Evolutionary conservation across 92 coral and sea anemone species (phyloP).

Genomic region (Palythoa heliodiscus): DNA sequence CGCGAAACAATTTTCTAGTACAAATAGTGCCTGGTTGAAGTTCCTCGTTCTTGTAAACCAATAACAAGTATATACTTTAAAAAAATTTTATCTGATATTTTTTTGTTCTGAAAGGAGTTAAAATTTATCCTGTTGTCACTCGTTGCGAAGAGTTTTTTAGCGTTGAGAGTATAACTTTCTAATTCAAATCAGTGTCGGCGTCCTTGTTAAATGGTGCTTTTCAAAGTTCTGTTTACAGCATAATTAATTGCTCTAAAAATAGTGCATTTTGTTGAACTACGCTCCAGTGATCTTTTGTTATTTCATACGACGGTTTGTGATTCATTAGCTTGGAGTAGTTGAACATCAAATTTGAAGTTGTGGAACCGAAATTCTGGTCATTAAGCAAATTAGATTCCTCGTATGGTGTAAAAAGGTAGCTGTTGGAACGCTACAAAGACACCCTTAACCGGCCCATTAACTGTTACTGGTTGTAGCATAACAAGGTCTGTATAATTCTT

Average conservation of each 20-base stretch:
- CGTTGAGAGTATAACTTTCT: no score
- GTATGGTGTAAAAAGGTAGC: not conserved
- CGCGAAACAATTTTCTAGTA: no score
- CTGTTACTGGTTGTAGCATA: not conserved
- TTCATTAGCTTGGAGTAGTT: not conserved
- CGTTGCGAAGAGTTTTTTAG: no score
- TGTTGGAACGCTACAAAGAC: not conserved
- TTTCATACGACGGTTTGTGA: constrained; percentile 6
- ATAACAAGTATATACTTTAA: no score
- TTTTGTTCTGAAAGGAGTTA: no score
- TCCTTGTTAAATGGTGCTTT: not conserved
- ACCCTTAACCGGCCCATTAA: not conserved
- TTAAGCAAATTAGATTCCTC: not conserved
- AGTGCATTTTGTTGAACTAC: not conserved
- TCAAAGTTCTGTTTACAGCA: not conserved
- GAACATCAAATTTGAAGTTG: not conserved
- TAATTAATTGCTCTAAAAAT: not conserved
- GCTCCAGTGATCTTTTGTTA: constrained; percentile 32
- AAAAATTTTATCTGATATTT: no score
- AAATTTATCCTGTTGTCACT: no score
- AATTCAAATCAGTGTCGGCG: no score
- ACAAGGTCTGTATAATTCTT: no score
- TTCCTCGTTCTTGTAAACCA: no score
- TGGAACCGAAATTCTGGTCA: not conserved
- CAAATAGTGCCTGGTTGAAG: no score